Evolutionary conservation across 2,113 vertebrate species (phyloP).

Genomic region (Octodon degus): DNA sequence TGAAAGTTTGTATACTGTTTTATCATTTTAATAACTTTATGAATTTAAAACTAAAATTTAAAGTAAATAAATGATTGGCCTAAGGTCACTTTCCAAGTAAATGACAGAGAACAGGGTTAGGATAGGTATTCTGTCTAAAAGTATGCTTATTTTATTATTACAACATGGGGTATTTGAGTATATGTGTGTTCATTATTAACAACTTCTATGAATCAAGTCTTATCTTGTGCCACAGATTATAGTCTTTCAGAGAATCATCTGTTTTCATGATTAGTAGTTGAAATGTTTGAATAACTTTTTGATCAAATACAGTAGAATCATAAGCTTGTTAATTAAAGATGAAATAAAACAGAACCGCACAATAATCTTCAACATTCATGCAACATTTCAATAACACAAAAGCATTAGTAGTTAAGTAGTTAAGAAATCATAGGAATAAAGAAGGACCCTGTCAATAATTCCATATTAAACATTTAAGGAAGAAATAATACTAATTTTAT

Average conservation of each 20-base stretch:
- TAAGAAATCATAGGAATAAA: neutral
- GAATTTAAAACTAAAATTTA: conserved; percentile 39
- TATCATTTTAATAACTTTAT: neutral
- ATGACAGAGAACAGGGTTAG: neutral
- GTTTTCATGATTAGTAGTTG: neutral
- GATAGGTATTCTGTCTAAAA: neutral
- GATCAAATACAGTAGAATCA: neutral
- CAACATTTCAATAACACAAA: neutral
- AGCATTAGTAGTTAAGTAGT: neutral
- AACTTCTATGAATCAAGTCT: neutral
- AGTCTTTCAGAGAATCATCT: neutral
- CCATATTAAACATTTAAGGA: neutral
- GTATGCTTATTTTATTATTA: neutral
- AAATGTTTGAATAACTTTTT: conserved; percentile 51
- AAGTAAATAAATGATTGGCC: neutral
- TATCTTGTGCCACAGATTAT: neutral
- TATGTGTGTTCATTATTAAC: neutral
- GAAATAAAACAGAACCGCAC: neutral
- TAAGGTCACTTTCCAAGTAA: neutral
- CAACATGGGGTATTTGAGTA: neutral
- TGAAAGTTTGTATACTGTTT: neutral
- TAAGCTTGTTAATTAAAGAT: conserved; percentile 32
- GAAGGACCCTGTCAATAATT: neutral
- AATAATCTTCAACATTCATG: neutral
- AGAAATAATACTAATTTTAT: conserved; percentile 15